Percentiles rank a stretch among this genome's conserved stretches.
These are phyloP conservation scores for Boulengeromyrus knoepffleri DNA, from an alignment of 2,113 vertebrate species.

Conservation along the genomic window DNA sequence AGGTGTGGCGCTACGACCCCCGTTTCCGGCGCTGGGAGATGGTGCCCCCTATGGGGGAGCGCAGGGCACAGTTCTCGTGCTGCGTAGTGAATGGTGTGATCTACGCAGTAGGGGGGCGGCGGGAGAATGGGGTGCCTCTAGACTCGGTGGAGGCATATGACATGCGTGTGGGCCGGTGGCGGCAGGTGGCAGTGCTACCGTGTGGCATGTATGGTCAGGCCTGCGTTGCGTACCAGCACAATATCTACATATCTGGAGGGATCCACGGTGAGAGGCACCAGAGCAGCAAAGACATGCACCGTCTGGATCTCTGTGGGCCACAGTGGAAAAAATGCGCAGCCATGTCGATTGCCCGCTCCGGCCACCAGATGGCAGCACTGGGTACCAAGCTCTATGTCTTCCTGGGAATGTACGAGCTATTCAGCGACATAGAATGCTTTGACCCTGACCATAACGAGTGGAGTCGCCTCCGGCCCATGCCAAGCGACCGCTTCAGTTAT, in stretches of 20 bases:
- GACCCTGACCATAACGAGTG: conserved; percentile 69
- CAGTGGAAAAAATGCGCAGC: conserved; percentile 71
- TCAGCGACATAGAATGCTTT: conserved; percentile 87
- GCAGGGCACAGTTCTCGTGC: conserved; percentile 76
- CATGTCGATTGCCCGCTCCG: conserved; percentile 83
- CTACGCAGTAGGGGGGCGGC: conserved; percentile 74
- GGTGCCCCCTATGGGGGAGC: conserved; percentile 68
- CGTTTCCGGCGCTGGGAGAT: conserved; percentile 75
- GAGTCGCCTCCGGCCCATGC: conserved; percentile 75
- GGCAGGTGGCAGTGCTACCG: conserved; percentile 56
- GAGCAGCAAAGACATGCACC: conserved; percentile 69
- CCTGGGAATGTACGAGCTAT: conserved; percentile 84
- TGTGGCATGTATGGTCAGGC: conserved; percentile 74
- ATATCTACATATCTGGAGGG: conserved; percentile 80
- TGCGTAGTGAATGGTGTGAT: conserved; percentile 66
- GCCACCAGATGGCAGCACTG: conserved; percentile 79
- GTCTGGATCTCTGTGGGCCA: conserved; percentile 46
- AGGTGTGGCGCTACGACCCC: conserved; percentile 80
- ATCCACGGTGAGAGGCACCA: conserved; percentile 47
- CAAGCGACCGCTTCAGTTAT: conserved; percentile 78
- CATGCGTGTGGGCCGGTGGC: conserved; percentile 70
- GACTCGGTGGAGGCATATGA: conserved; percentile 80
- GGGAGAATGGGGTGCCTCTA: conserved; percentile 37
- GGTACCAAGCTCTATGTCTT: conserved; percentile 78
- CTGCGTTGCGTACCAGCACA: conserved; percentile 58